Evolutionary conservation across 2,888 invertebrate genomes (phyloP), one percentile per base, ranked within the genome.

Genomic region (Eulithis testata): DNA sequence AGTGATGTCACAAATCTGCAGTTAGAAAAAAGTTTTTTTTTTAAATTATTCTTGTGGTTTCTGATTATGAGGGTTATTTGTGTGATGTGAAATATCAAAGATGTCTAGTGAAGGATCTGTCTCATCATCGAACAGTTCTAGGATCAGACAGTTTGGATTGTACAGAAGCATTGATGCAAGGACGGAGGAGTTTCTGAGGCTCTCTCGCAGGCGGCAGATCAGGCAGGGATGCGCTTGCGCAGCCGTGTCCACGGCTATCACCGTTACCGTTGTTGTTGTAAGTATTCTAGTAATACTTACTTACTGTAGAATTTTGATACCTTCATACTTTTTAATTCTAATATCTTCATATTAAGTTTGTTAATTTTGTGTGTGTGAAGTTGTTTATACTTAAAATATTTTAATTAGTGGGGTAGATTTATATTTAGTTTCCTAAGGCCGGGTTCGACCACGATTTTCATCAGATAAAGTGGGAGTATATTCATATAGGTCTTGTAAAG

Each of bases 221-320:
- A 78, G 84, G 59, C 91, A 90, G 73, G 92, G 92, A 71, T 92
- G 92, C 75, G 87, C 86, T 0, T 93, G 93, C 76, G 93, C 93
- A 0, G 90, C 87, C 8, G 82, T 91, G 0, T 89, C 91, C 11
- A 89, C 92, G 0, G 88, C 88, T 0, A 82, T 93, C 66, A 92
- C 93, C 66, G 91, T 92, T 74, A 86, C 89, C 71, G 78, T 92
- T 80, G 89, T 92, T 68, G 83, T 93, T 82, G 93, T 93, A 68
- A 91, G 92, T 91, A 73, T 61, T 63, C 11, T 21, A 21, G 21
- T 21, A 21, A 21, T 21, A 21, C 1, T 21, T 2, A 21, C 21
- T 2, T 21, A 21, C 21, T 21, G n/a, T n/a, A n/a, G n/a, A n/a
- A n/a, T n/a, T n/a, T n/a, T n/a, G n/a, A n/a, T n/a, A n/a, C n/a